Base-by-base conservation (phyloP, 1,140 invertebrate species). In the Halictus rubicundus region DNA sequence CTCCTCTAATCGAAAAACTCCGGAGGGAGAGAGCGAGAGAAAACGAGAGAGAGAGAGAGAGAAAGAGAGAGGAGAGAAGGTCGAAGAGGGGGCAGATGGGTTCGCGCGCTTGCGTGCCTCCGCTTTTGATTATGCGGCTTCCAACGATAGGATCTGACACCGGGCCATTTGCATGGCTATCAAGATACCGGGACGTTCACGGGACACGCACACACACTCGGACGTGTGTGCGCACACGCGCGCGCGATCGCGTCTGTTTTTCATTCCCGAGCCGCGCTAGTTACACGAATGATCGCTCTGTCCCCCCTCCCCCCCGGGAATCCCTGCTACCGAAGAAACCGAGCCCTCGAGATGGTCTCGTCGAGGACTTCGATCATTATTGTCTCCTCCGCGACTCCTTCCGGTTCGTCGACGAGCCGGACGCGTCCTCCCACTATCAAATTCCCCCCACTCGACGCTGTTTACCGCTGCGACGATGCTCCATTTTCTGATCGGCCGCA, bases 141-240 rank as follows among this genome's bases (percentile, higher is more conserved):
- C 78, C 10, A 46, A 57, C 78, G 78, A 79, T 79, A 79, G 71
- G 70, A 79, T 79, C 71, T 79, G 78, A 73, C 78, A 73, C 78
- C 78, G 78, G 71, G 63, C 63, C 71, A 73, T 79, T 79, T 79
- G 78, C 78, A 79, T 73, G 78, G 71, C 71, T 79, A 79, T 79
- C 78, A 73, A 79, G 78, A 79, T 73, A 79, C 70, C 78, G 60
- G 42, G 49, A 42, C 77, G 77, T 79, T 64, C 77, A 72, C 49
- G 70, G 70, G 70, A 79, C 78, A 61, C 71, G 10, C 63, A 79
- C 21, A 64, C 76, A 46, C 10, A 46, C 42, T 72, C 6, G 19
- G 14, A 2, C 2, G 21, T 6, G 27, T 6, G 16, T 21, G 2
- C 10, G 4, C 42, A 14, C 19, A 8, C 23, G 69, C 25, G 69